Evolutionary conservation across 2,888 invertebrate genomes (phyloP), one percentile per base, ranked within the genome.

Genomic region (Myathropa florea): DNA sequence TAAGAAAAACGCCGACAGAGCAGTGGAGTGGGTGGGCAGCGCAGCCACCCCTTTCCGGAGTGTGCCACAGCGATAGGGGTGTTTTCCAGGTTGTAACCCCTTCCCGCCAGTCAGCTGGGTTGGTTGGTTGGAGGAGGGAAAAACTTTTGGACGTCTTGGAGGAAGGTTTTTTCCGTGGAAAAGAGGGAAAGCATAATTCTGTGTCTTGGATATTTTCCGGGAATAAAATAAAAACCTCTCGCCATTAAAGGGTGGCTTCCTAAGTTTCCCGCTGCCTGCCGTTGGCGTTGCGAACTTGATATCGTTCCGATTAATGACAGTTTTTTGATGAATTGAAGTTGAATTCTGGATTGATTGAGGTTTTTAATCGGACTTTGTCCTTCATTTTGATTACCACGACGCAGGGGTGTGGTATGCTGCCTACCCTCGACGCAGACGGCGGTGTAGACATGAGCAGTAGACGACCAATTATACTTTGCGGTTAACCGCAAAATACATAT

Each of bases 401-500:
- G 12, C 3, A 46, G 36, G 70, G 75, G 70, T 61, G 28, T 72
- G 61, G 73, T 55, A 36, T 71, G 12, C 24, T 72, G 60, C 30
- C 61, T 80, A 79, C 71, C 61, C 67, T 33, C 9, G 46, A 18
- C 14, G 36, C 46, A 46, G 46, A 46, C 46, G 83, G 70, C 28
- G 63, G 61, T 72, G 36, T 76, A 88, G 89, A 88, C 89, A 89
- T 89, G 89, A 87, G 89, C 88, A 89, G 89, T 88, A 89, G 87
- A 91, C 91, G 90, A 92, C 92, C 92, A 92, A 92, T 92, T 92
- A 92, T 91, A 92, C 91, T 91, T 92, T 92, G 92, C 89, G 92
- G 92, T 92, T 92, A 92, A 92, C 92, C 92, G 90, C 92, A 92
- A 92, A 91, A 91, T 91, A 91, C 75, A 78, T 91, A 91, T 91